Evolutionary conservation across 2,113 vertebrate species (phyloP).

Genomic region (Lucifuga dentata): DNA sequence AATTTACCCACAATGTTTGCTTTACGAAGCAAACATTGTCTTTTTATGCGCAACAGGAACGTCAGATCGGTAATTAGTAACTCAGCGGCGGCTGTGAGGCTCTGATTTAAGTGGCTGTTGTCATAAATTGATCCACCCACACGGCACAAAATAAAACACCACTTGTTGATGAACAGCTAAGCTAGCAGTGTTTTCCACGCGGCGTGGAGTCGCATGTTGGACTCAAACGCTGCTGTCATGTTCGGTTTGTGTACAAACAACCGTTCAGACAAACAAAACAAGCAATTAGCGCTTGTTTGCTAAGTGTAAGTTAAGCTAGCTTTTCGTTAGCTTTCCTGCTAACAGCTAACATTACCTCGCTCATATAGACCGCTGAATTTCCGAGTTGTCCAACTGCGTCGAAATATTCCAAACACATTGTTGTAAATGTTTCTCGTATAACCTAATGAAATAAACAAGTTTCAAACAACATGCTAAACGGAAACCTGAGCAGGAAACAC

Average conservation of each 20-base stretch:
- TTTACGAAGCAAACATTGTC: conserved; percentile 19
- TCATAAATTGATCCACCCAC: conserved; percentile 12
- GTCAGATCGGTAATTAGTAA: too few species aligned
- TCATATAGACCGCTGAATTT: conserved; percentile 56
- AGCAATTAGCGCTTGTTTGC: conserved; percentile 19
- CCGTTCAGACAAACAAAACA: conserved; percentile 1
- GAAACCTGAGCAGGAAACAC: conserved; percentile 44
- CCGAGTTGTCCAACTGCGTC: conserved; percentile 54
- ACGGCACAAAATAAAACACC: conserved; percentile 47
- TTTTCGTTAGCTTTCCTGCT: conserved; percentile 62
- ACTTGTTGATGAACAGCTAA: too few species aligned
- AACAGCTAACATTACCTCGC: conserved; percentile 74
- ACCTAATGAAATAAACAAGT: conserved; percentile 34
- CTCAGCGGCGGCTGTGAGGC: too few species aligned
- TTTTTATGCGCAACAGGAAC: background rate
- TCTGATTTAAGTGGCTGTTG: background rate
- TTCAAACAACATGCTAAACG: background rate
- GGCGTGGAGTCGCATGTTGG: background rate
- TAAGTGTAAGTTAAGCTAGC: conserved; percentile 55
- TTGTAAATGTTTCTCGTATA: conserved; percentile 18
- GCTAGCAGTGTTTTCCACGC: too few species aligned
- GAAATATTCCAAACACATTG: conserved; percentile 65
- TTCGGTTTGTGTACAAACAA: fast-evolving
- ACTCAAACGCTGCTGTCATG: background rate
- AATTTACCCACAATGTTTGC: too few species aligned